Evolutionary conservation across 2,888 invertebrate species (phyloP).

Genomic region (Tenthredo livida): DNA sequence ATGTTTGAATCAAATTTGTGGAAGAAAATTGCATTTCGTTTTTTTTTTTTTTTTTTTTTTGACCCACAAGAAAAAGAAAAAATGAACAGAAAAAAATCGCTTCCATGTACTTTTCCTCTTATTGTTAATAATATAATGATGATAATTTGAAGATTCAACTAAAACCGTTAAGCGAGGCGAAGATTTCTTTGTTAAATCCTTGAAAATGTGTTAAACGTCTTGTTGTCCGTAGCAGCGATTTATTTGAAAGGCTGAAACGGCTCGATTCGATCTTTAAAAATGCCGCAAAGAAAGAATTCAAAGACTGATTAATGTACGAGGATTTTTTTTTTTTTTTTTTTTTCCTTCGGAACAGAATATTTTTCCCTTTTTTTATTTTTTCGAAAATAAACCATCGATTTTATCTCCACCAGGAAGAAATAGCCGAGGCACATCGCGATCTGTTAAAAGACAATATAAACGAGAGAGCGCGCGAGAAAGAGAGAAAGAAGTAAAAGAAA

Average conservation of each 20-base stretch:
- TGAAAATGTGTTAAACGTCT: slow-evolving; percentile 5
- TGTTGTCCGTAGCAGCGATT: neutral
- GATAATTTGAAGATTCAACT: neutral
- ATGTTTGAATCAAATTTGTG: neutral
- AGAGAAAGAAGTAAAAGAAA: neutral
- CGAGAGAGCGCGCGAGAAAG: neutral
- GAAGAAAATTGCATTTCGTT: neutral
- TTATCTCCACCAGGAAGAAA: slow-evolving; percentile 19
- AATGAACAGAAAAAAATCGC: neutral
- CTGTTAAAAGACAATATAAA: neutral
- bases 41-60: neutral
- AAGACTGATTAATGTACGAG: neutral
- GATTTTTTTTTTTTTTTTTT: neutral
- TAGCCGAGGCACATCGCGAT: neutral
- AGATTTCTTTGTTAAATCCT: neutral
- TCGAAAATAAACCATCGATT: neutral
- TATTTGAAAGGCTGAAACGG: neutral
- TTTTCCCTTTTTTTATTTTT: neutral
- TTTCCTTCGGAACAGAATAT: neutral
- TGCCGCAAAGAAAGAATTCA: neutral
- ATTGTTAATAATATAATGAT: neutral
- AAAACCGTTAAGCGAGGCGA: neutral
- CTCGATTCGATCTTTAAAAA: neutral
- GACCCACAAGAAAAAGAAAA: neutral
- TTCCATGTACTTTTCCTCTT: neutral